Percentiles rank a stretch among this genome's conserved stretches.
Conservation (phyloP, 2,113 vertebrate species). For the Numida meleagris region DNA sequence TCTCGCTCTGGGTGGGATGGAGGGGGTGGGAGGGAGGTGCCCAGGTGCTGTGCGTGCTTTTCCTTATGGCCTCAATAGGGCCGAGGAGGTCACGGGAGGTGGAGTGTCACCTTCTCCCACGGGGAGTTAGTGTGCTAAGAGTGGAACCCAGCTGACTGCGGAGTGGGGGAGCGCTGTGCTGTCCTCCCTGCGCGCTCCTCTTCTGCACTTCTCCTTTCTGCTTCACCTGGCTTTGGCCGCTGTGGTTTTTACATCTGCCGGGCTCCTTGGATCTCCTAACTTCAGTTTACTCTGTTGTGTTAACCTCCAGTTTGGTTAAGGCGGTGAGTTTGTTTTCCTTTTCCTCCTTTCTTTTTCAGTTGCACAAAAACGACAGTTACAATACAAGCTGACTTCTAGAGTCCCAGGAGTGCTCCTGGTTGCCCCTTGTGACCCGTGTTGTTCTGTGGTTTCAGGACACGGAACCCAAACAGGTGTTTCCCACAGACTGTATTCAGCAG, state of each 20-base stretch:
- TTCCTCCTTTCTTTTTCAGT: not conserved
- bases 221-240: not conserved
- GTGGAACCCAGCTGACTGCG: accelerated
- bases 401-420: accelerated
- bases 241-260: not conserved
- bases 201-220: not conserved
- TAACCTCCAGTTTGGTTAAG: not conserved
- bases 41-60: not conserved
- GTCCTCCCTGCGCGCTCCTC: not conserved
- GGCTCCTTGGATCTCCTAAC: not conserved
- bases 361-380: accelerated
- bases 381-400: accelerated
- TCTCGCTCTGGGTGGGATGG: not conserved
- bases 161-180: not conserved
- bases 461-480: slow-evolving; percentile 39
- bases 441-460: not conserved
- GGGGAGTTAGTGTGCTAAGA: accelerated
- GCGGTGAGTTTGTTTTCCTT: not conserved
- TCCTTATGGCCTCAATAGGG: not conserved
- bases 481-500: not conserved
- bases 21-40: not conserved
- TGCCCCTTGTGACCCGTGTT: not conserved
- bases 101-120: not conserved
- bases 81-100: not conserved
- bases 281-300: accelerated